Conservation (phyloP, 2,113 vertebrate genomes). For the Crotalus tigris region DNA sequence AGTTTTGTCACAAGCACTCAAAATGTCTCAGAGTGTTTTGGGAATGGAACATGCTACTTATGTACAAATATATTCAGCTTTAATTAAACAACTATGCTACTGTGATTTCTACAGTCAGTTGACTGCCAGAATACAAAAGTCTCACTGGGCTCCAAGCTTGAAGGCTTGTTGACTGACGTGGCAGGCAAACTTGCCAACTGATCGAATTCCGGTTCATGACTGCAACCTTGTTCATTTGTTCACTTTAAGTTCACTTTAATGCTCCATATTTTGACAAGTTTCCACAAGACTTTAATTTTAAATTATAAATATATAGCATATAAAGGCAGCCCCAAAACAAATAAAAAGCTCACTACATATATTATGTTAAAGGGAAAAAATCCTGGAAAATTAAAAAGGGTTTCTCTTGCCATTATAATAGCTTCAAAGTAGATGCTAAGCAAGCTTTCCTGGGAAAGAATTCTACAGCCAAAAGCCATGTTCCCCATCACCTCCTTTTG, state of each 20-base stretch:
- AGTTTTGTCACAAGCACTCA: not conserved
- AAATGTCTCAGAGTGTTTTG: not conserved
- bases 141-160: not conserved
- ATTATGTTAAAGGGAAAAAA: not conserved
- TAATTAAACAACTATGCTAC: not conserved
- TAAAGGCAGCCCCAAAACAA: not conserved
- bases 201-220: not conserved
- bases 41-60: not conserved
- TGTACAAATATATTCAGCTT: not conserved
- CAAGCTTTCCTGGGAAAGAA: not conserved
- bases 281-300: not conserved
- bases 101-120: not conserved
- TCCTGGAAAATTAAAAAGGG: not conserved
- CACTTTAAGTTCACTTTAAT: too few species aligned
- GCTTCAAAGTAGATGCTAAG: not conserved
- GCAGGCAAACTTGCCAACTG: not conserved
- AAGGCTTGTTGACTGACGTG: not conserved
- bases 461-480: not conserved
- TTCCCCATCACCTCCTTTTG: not conserved
- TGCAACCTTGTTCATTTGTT: not conserved
- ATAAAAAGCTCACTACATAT: not conserved
- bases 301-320: not conserved
- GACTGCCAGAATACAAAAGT: not conserved
- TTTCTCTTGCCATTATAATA: not conserved
- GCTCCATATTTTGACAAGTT: not conserved